Base-by-base conservation (phyloP, 2,797 vertebrate species). In the Siniperca obscura region DNA sequence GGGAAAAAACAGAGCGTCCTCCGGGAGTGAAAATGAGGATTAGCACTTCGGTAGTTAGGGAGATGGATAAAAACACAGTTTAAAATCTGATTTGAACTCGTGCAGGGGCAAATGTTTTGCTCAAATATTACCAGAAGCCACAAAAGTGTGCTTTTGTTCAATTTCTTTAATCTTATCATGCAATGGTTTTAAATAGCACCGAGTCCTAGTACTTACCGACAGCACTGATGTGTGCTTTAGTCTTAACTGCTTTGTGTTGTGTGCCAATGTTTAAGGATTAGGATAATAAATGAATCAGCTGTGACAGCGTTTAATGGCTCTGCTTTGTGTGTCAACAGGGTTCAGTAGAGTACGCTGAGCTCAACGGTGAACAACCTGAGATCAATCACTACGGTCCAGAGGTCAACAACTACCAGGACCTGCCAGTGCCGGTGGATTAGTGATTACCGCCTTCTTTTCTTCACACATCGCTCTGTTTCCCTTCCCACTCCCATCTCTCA, bases 301-400 rank as follows among this genome's bases (percentile, higher is more conserved):
- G 21, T 57, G 46, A 50, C 27, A 3, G 46, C 76, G 60, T 81
- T 74, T 59, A 30, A 48, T 60, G 7, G 48, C 38, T 76, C 30
- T 83, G 52, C 36, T 80, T 21, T 89, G 67, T 91, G 66, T 91
- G 70, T 87, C 65, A 61, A 70, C 90, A 95, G 94, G 94, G 87
- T 12, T 94, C 94, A 30, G 86, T 94, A 7, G 92, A 95, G 86
- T 95, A 96, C 1, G 91, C 91, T 53, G 91, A 94, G 55, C 90
- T 95, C 61, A 93, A 90, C 68, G 53, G 82, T 7, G 92, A 94
- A 36, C 89, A 88, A 27, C 85, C 85, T 21, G 81, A 88, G 62
- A 64, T 69, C 5, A 52, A 27, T 70, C 80, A 76, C 52, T 42
- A 38, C 66, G 34, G 11, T 64, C 70, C 74, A 27, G 88, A 88